Conservation (phyloP, 2,888 invertebrate genomes). For the Tipula lateralis region DNA sequence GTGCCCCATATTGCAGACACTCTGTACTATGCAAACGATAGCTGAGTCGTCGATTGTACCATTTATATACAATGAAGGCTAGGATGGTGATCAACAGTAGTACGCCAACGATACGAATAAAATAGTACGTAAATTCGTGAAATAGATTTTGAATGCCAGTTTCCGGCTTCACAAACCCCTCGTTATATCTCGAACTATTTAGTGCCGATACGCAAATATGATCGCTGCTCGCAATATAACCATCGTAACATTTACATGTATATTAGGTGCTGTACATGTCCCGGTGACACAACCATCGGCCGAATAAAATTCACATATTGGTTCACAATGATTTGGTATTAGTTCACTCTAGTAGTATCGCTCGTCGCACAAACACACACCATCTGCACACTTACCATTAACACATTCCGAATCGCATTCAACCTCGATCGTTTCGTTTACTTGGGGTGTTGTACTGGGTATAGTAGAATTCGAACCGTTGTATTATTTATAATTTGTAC, state of each 20-base stretch:
- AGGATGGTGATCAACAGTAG: background rate
- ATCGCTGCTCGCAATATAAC: background rate
- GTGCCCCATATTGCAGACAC: background rate
- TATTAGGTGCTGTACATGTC: conserved; percentile 6
- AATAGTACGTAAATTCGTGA: background rate
- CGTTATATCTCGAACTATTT: background rate
- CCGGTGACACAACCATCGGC: background rate
- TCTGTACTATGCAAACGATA: background rate
- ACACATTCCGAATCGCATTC: background rate
- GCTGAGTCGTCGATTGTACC: background rate
- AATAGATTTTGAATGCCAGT: background rate
- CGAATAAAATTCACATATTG: background rate
- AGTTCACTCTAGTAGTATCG: background rate
- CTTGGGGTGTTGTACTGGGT: background rate
- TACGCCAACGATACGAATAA: background rate
- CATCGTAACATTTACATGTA: background rate
- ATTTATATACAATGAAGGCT: background rate
- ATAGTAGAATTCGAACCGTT: too few relatives aligned
- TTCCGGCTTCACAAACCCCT: background rate
- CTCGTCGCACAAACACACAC: background rate
- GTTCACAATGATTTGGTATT: background rate
- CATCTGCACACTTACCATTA: background rate
- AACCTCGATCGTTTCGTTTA: background rate
- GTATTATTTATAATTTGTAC: too few relatives aligned
- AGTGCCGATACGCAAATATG: background rate